Evolutionary conservation across 1,140 invertebrate genomes (phyloP).

Genomic region (Vollenhovia emeryi): DNA sequence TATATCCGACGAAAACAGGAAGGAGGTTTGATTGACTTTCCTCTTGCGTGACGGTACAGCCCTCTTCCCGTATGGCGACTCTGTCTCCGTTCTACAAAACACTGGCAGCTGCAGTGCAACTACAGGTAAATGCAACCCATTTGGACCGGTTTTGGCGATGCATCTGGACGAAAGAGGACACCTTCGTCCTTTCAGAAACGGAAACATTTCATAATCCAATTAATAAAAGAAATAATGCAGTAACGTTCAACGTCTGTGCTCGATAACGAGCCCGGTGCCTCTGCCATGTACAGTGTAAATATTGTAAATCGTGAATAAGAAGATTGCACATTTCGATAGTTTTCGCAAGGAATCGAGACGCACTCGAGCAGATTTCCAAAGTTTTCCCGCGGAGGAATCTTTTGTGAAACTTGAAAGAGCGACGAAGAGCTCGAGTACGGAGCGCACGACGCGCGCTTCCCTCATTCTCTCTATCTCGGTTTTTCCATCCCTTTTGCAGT

Average conservation of each 20-base stretch:
- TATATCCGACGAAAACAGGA: background rate
- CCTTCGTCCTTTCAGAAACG: constrained; percentile 46
- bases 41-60: background rate
- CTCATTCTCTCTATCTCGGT: background rate
- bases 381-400: background rate
- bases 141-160: constrained; percentile 65
- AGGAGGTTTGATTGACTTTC: constrained; percentile 13
- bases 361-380: background rate
- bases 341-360: background rate
- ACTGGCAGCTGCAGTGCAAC: constrained; percentile 67
- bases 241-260: background rate
- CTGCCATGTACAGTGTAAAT: background rate
- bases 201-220: background rate
- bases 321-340: background rate
- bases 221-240: background rate
- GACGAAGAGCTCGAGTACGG: background rate
- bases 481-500: background rate
- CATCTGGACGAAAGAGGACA: constrained; percentile 45
- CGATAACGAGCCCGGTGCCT: background rate
- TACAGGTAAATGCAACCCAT: constrained; percentile 62
- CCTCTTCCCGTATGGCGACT: constrained; percentile 11
- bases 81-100: constrained; percentile 36
- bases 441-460: background rate
- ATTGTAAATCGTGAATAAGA: background rate
- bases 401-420: background rate